Base-by-base conservation (phyloP, 1,140 invertebrate genomes). In the Lamellibrachia luymesi region DNA sequence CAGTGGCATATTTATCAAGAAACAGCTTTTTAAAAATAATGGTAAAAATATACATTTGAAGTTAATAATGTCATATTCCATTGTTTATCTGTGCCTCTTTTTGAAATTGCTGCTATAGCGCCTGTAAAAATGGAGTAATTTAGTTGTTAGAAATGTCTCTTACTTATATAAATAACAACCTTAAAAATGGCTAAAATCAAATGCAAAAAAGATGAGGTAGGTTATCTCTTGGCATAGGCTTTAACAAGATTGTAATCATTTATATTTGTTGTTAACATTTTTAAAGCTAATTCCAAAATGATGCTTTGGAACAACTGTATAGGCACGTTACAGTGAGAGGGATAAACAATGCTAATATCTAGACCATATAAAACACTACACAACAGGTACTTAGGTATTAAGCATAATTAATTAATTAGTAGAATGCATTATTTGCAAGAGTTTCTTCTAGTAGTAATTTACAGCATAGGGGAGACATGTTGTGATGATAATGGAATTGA, bases 51-150 rank as follows among this genome's bases (percentile, higher is more conserved):
- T 92, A 64, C 64, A 92, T 22, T 13, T 91, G 90, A 38, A 51
- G 22, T 51, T 92, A n/a, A 91, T 91, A 27, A 90, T 50, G 64
- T 80, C 64, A 80, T 17, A 80, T 80, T 22, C 17, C 64, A 80
- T 80, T 80, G 64, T 80, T 80, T 22, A 80, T 22, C 13, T 80
- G 64, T 80, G 64, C 64, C 64, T 80, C 64, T 80, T 80, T 80
- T 80, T 80, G 64, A 80, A 80, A 80, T 80, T 80, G 64, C 64
- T 80, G 64, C 64, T 80, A 80, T 80, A 80, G 64, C 64, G 64
- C 64, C 64, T 10, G 64, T 80, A 80, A 80, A 80, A 80, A 80
- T 80, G 64, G 64, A 80, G 64, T 80, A 10, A 80, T 80, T 80
- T 80, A 80, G 64, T 80, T 80, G 64, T 22, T 80, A 80, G 64